Evolutionary conservation across 2,888 invertebrate genomes (phyloP).

Genomic region (Drosophila subquinaria): DNA sequence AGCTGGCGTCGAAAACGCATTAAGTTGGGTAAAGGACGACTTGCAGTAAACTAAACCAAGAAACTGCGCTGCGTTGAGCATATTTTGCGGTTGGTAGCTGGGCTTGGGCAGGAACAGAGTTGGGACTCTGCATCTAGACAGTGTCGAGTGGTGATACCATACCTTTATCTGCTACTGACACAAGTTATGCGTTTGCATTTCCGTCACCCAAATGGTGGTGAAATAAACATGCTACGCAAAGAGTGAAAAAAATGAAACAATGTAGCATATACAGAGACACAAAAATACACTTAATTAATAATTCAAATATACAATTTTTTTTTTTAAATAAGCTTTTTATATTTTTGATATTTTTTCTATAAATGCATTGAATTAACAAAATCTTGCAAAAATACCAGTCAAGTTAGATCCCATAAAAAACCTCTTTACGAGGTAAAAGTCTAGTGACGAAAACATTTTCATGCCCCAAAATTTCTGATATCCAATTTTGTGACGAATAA

Average conservation of each 20-base stretch:
- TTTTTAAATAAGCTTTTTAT: too few relatives aligned
- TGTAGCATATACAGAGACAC: background rate
- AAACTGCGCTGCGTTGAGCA: constrained; percentile 57
- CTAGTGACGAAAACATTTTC: too few relatives aligned
- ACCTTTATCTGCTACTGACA: constrained; percentile 55
- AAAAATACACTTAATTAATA: background rate
- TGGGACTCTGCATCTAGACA: constrained; percentile 44
- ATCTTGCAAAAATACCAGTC: too few relatives aligned
- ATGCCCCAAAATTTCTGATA: too few relatives aligned
- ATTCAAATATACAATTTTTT: background rate
- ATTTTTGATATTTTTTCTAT: too few relatives aligned
- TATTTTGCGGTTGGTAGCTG: constrained; percentile 68
- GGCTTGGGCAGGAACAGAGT: constrained; percentile 48
- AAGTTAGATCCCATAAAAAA: too few relatives aligned
- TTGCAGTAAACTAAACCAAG: constrained; percentile 63
- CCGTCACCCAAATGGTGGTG: constrained; percentile 59
- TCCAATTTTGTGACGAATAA: too few relatives aligned
- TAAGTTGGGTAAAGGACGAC: constrained; percentile 54
- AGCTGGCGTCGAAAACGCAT: constrained; percentile 75
- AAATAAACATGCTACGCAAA: background rate
- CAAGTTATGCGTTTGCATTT: constrained; percentile 76
- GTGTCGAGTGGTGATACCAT: constrained; percentile 9
- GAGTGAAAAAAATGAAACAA: constrained; percentile 3
- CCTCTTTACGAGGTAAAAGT: too few relatives aligned
- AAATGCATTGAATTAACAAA: too few relatives aligned